A percentile compares a stretch with the other conserved stretches of the same genome.
phyloP scores from a whole-genome alignment of 2,888 invertebrate genomes.

The Cantharis rustica region DNA sequence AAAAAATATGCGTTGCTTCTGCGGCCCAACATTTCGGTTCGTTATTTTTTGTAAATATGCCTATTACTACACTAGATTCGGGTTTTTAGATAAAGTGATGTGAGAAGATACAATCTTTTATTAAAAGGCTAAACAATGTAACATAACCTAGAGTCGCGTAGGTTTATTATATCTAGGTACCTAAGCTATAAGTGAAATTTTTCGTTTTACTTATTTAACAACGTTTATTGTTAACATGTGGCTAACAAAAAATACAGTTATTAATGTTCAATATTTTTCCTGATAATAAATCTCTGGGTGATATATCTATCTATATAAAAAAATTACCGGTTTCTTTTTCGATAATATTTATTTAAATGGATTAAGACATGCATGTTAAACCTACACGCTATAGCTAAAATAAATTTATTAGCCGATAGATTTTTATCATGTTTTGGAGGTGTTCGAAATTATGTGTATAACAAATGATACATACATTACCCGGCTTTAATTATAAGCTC shows the following conservation, averaged over 20 bases:
- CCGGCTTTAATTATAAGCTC: constrained; percentile 29
- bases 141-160: not conserved
- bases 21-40: not conserved
- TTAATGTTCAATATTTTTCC: constrained; percentile 24
- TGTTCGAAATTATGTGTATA: constrained; percentile 41
- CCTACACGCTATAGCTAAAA: constrained; percentile 40
- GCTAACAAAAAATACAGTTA: constrained; percentile 26
- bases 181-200: not conserved
- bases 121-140: not conserved
- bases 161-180: not conserved
- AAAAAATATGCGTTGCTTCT: not conserved
- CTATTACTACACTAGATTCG: not conserved
- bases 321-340: constrained; percentile 30
- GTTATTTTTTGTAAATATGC: not conserved
- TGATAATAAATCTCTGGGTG: constrained; percentile 26
- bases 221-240: constrained; percentile 17
- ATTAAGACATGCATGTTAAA: constrained; percentile 45
- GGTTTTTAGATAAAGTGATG: not conserved
- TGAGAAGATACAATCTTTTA: not conserved
- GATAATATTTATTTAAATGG: constrained; percentile 43
- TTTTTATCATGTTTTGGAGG: constrained; percentile 37
- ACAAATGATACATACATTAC: constrained; percentile 40
- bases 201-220: not conserved
- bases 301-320: constrained; percentile 21
- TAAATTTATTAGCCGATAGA: constrained; percentile 36